Percentiles rank a stretch among this genome's conserved stretches.
Conservation (phyloP, 2,113 vertebrate genomes). For the Machaerirhynchus nigripectus region DNA sequence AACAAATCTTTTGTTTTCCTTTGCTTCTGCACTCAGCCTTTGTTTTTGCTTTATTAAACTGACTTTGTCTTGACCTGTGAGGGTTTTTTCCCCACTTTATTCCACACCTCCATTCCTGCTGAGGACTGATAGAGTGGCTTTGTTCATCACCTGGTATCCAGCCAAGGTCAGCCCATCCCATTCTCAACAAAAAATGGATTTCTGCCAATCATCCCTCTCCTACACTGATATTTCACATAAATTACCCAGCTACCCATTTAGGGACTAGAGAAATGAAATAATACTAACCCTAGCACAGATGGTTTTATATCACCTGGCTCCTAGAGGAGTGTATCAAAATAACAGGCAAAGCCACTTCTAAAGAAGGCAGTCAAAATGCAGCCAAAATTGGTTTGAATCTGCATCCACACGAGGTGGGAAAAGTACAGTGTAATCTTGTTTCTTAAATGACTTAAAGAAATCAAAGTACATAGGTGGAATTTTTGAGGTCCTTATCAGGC, state of each 20-base stretch:
- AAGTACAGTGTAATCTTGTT: not conserved
- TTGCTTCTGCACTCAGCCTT: not conserved
- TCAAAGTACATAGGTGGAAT: not conserved
- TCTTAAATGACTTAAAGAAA: not conserved
- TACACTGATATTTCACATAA: rapidly evolving
- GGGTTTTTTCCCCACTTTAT: not conserved
- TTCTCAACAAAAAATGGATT: not conserved
- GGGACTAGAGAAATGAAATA: not conserved
- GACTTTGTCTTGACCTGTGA: not conserved
- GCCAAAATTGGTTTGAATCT: not conserved
- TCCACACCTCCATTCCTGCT: not conserved
- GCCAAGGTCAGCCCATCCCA: not conserved
- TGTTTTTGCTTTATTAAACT: not conserved
- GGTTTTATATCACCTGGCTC: not conserved
- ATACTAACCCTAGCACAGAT: not conserved
- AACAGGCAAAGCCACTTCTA: not conserved
- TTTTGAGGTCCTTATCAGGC: not conserved
- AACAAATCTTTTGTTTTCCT: not conserved
- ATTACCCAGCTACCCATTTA: not conserved
- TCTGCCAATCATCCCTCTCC: not conserved
- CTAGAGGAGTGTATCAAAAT: not conserved
- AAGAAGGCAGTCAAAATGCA: not conserved
- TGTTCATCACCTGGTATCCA: not conserved
- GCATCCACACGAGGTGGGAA: rapidly evolving
- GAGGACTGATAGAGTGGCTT: not conserved